These are phyloP conservation scores for Parnassius glacialis DNA, from an alignment of 2,888 invertebrate species.

Conservation along the genomic window DNA sequence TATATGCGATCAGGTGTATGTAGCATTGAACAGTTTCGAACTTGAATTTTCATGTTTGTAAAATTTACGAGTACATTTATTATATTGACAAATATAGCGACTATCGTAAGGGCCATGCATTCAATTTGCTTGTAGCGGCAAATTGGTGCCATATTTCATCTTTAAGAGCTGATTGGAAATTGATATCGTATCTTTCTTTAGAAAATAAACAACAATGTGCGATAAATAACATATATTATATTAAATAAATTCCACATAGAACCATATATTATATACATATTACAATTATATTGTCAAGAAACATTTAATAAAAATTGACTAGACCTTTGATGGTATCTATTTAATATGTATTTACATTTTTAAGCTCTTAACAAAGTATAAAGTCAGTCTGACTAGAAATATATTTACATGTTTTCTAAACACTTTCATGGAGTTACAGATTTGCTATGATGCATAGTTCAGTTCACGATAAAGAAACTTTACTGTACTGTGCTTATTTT, in stretches of 20 bases:
- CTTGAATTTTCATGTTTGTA: too few relatives aligned
- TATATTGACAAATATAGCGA: too few relatives aligned
- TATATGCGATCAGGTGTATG: too few relatives aligned
- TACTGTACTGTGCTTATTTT: slow-evolving; percentile 12
- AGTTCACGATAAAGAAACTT: background rate
- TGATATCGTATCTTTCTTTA: background rate
- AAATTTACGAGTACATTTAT: too few relatives aligned
- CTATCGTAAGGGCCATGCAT: too few relatives aligned
- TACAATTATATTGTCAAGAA: slow-evolving; percentile 78
- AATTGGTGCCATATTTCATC: too few relatives aligned
- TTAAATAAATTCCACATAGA: slow-evolving; percentile 63
- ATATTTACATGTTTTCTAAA: slow-evolving; percentile 41
- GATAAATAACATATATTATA: slow-evolving; percentile 66
- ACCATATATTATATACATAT: slow-evolving; percentile 58
- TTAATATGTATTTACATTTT: slow-evolving; percentile 64
- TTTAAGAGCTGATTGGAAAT: too few relatives aligned
- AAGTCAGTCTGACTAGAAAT: slow-evolving; percentile 66
- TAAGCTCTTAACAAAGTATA: slow-evolving; percentile 65
- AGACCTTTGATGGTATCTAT: slow-evolving; percentile 67
- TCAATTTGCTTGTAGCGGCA: too few relatives aligned
- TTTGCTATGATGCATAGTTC: too few relatives aligned
- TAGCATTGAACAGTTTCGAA: too few relatives aligned
- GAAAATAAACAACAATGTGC: slow-evolving; percentile 36
- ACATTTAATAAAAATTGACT: slow-evolving; percentile 78
- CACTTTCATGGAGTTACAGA: background rate